Evolutionary conservation across 2,888 invertebrate species (phyloP).

Genomic region (Syritta pipiens): DNA sequence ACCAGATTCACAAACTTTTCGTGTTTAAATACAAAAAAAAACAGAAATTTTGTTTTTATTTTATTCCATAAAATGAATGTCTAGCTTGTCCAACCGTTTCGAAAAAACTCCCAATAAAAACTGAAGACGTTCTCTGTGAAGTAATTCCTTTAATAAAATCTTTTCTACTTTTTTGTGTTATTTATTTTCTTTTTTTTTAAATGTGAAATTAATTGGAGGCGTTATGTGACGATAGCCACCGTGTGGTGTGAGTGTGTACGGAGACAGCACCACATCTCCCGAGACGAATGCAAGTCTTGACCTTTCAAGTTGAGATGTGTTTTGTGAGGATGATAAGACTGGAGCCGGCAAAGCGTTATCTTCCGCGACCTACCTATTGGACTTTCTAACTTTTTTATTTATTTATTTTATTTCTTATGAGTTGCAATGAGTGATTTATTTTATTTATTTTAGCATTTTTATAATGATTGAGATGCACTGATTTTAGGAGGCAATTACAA

Average conservation of each 20-base stretch:
- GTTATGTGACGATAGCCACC: slow-evolving; percentile 1
- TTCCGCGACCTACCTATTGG: slow-evolving; percentile 23
- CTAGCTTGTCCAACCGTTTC: slow-evolving; percentile 56
- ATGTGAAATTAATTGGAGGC: neutral
- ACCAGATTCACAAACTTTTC: neutral
- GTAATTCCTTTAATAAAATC: slow-evolving; percentile 37
- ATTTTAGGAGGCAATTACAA: too few species aligned
- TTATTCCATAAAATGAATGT: slow-evolving; percentile 7
- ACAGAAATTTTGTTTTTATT: neutral
- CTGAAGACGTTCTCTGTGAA: slow-evolving; percentile 28
- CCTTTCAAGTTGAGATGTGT: slow-evolving; percentile 42
- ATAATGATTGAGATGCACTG: too few species aligned
- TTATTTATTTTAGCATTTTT: too few species aligned
- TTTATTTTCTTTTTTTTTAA: too few species aligned
- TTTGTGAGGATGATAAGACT: slow-evolving; percentile 36
- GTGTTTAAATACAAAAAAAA: neutral
- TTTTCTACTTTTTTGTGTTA: too few species aligned
- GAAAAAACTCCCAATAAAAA: slow-evolving; percentile 46
- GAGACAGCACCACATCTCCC: slow-evolving; percentile 14
- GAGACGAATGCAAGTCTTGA: slow-evolving; percentile 45
- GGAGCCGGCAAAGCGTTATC: slow-evolving; percentile 43
- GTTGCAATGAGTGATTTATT: too few species aligned
- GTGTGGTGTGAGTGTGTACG: neutral
- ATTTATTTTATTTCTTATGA: neutral
- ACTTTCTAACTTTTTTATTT: slow-evolving; percentile 12